These are phyloP conservation scores for Anisognathus igniventris DNA, from an alignment of 2,797 vertebrate species.

Conservation along the genomic window DNA sequence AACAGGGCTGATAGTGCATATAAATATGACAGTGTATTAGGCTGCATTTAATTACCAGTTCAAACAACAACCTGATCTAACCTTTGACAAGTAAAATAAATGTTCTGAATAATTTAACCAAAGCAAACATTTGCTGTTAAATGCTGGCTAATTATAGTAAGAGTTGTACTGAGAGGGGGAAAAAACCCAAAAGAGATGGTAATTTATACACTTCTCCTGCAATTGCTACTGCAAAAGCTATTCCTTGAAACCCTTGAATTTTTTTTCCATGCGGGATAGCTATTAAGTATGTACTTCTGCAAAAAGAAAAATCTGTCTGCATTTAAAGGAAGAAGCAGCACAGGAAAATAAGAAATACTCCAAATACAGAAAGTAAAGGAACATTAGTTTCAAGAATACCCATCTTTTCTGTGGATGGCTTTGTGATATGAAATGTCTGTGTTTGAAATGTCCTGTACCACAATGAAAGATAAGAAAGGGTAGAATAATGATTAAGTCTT, in stretches of 20 bases:
- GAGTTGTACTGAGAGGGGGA: slow-evolving; percentile 66
- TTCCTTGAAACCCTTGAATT: slow-evolving; percentile 61
- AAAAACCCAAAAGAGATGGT: slow-evolving; percentile 63
- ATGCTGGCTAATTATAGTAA: slow-evolving; percentile 83
- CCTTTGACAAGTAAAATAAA: slow-evolving; percentile 84
- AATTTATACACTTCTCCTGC: slow-evolving; percentile 75
- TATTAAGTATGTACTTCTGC: slow-evolving; percentile 31
- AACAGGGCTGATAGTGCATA: slow-evolving; percentile 69
- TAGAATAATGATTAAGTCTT: background rate
- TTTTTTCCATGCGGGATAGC: slow-evolving; percentile 38
- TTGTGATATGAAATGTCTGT: background rate
- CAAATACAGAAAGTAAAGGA: background rate
- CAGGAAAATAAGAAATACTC: background rate
- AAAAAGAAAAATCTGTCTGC: background rate
- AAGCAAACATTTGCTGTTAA: slow-evolving; percentile 86
- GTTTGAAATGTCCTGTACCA: background rate
- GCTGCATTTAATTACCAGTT: slow-evolving; percentile 77
- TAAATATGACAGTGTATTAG: slow-evolving; percentile 75
- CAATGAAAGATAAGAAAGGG: background rate
- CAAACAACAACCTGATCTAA: slow-evolving; percentile 83
- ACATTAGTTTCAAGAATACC: background rate
- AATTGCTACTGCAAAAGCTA: slow-evolving; percentile 67
- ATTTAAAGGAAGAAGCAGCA: background rate
- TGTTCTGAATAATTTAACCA: slow-evolving; percentile 87
- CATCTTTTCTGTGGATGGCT: background rate